Percentiles rank a stretch among this genome's conserved stretches.
phyloP scores from a whole-genome alignment of 2,888 invertebrate genomes.

The Ormyrus pomaceus region DNA sequence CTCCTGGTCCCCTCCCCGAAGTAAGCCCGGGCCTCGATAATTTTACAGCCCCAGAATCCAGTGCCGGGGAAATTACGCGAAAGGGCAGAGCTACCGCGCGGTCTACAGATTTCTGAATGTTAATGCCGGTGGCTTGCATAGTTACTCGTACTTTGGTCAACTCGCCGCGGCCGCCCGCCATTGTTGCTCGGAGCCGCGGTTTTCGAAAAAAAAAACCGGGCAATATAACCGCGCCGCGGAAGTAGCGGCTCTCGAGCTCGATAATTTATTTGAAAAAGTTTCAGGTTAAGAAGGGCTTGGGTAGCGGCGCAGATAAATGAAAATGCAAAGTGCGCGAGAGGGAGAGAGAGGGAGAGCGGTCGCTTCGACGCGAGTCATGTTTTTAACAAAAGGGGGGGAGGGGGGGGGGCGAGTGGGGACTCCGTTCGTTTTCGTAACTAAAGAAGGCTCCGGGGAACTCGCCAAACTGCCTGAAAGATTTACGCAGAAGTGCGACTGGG shows the following conservation, averaged over 20 bases:
- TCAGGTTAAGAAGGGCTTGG: no score
- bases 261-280: no score
- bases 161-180: no score
- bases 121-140: constrained; percentile 10
- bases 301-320: constrained; percentile 5
- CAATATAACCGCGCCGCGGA: no score
- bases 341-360: not conserved
- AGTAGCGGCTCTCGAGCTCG: no score
- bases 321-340: constrained; percentile 10
- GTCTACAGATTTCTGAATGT: constrained; percentile 37
- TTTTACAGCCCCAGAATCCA: constrained; percentile 33
- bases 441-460: constrained; percentile 50
- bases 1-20: not conserved
- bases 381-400: constrained; percentile 13
- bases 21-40: constrained; percentile 21
- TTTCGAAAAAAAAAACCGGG: no score
- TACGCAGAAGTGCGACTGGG: constrained; percentile 47
- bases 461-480: constrained; percentile 54
- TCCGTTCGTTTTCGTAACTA: constrained; percentile 42
- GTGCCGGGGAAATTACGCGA: constrained; percentile 12
- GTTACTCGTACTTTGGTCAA: no score
- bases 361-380: constrained; percentile 24
- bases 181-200: no score
- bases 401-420: not conserved
- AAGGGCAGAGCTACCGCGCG: constrained; percentile 29